Percentiles rank a stretch among this genome's conserved stretches.
Conservation (phyloP, 2,888 invertebrate genomes). For the Acleris literana region DNA sequence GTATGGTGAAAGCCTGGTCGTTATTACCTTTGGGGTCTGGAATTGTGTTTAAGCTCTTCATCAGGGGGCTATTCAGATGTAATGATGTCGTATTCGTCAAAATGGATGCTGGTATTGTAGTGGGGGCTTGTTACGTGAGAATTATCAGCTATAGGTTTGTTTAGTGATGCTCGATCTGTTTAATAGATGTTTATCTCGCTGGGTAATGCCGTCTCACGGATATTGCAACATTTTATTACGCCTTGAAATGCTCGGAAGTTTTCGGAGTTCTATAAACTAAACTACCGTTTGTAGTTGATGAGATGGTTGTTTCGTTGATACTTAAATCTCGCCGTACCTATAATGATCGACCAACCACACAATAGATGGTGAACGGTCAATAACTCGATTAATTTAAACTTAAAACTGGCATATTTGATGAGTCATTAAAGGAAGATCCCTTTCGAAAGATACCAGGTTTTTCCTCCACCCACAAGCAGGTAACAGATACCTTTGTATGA, state of each 20-base stretch:
- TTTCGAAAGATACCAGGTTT: background rate
- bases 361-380: background rate
- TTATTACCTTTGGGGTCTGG: constrained; percentile 53
- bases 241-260: constrained; percentile 21
- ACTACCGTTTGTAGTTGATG: no score
- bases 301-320: no score
- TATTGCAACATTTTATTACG: constrained; percentile 26
- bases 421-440: constrained; percentile 32
- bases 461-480: constrained; percentile 16
- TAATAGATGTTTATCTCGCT: constrained; percentile 17
- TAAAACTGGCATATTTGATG: constrained; percentile 20
- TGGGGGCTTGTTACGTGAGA: constrained; percentile 35
- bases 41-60: constrained; percentile 49
- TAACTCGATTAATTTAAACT: constrained; percentile 1
- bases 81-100: constrained; percentile 50
- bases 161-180: constrained; percentile 17
- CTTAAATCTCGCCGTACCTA: no score
- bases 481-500: constrained; percentile 2
- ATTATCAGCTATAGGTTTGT: constrained; percentile 23
- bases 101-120: constrained; percentile 37
- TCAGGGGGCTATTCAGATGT: constrained; percentile 50
- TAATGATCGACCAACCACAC: no score
- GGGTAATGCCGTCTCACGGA: constrained; percentile 15
- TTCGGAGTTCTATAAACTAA: background rate
- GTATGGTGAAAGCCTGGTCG: constrained; percentile 58